Conservation (phyloP, 92 coral and sea anemone species). For the Blastomussa wellsi region DNA sequence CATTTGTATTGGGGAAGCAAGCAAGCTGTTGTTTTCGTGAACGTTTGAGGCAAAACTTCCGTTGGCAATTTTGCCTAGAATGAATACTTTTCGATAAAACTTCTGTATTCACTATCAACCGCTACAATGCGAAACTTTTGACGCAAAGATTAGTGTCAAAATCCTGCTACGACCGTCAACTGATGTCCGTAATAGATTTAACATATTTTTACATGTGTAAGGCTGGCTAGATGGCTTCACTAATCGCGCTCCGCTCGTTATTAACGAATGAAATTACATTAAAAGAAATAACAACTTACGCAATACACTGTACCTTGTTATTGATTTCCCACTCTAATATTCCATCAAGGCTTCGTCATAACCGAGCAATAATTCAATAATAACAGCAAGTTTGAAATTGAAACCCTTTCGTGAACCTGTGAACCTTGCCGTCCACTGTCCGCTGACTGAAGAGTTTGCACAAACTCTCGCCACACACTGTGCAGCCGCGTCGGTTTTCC, state of each 20-base stretch:
- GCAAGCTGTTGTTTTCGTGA: background rate
- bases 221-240: background rate
- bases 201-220: background rate
- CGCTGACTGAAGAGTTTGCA: conserved; percentile 32
- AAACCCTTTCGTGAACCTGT: conserved; percentile 11
- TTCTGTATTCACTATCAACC: background rate
- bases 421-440: conserved; percentile 27
- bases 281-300: conserved; percentile 12
- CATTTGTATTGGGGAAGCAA: background rate
- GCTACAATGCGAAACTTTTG: background rate
- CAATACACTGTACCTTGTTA: conserved; percentile 2
- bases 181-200: conserved; percentile 5
- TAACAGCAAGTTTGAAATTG: conserved; percentile 9
- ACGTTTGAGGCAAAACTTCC: background rate
- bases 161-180: background rate
- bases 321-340: conserved; percentile 4
- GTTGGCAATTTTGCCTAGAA: background rate
- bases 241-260: background rate
- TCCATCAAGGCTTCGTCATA: conserved; percentile 4
- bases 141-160: background rate
- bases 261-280: background rate
- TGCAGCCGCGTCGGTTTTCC: conserved; percentile 28
- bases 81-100: background rate
- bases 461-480: conserved; percentile 44
- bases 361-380: background rate